phyloP scores from a whole-genome alignment of 2,113 vertebrate species.

The Rhinoptilus africanus region DNA sequence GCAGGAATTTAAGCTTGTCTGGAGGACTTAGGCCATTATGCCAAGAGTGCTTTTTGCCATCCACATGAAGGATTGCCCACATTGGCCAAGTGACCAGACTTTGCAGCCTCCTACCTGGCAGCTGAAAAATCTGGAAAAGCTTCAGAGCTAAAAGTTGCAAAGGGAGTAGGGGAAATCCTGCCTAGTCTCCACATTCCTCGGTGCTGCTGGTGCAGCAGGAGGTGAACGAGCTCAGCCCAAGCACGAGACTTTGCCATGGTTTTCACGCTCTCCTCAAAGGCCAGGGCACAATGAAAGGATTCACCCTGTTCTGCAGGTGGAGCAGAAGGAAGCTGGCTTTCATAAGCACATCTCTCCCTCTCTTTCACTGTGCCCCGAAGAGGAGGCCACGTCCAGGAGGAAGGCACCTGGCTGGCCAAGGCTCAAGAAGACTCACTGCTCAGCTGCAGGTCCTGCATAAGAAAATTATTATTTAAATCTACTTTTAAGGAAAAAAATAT shows the following conservation, averaged over 20 bases:
- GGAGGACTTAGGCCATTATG: neutral
- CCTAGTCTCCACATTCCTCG: neutral
- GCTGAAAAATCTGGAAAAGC: neutral
- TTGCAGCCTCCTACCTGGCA: neutral
- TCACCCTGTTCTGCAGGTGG: neutral
- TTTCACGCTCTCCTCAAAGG: neutral
- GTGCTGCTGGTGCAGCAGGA: neutral
- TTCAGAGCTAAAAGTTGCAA: neutral
- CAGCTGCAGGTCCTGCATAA: neutral
- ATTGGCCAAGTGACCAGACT: neutral
- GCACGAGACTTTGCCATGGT: neutral
- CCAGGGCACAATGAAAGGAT: neutral
- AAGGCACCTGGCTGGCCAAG: neutral
- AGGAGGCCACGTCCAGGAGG: neutral
- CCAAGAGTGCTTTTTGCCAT: neutral
- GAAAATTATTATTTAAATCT: neutral
- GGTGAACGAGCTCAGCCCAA: neutral
- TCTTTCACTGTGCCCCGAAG: neutral
- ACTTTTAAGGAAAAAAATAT: fast-evolving
- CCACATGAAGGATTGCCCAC: neutral
- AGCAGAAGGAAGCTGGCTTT: neutral
- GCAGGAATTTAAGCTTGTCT: neutral
- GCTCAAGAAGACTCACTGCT: neutral
- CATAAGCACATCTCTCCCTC: too few species aligned
- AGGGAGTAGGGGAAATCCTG: neutral